Conservation (phyloP, 2,113 vertebrate genomes). For the Fulica atra region DNA sequence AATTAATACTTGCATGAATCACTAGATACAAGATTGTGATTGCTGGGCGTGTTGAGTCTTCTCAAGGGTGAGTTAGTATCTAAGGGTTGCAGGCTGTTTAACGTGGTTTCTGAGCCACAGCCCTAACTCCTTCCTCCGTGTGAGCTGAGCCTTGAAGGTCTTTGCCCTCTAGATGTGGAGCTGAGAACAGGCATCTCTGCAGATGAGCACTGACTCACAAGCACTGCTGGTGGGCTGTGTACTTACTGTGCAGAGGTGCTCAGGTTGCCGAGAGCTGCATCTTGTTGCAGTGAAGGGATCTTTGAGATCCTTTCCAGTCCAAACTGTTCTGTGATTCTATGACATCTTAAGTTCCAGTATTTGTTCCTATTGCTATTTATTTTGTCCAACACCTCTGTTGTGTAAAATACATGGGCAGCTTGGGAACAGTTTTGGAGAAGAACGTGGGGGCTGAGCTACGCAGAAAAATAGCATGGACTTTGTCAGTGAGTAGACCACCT, state of each 20-base stretch:
- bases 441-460: background rate
- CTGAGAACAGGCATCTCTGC: background rate
- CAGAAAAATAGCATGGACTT: background rate
- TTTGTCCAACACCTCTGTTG: background rate
- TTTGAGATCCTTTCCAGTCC: no score
- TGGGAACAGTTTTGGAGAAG: background rate
- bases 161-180: background rate
- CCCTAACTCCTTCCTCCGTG: background rate
- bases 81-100: constrained; percentile 13
- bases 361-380: background rate
- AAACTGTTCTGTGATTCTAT: no score
- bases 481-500: background rate
- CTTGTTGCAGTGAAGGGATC: background rate
- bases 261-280: rapidly evolving
- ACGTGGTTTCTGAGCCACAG: background rate
- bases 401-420: rapidly evolving
- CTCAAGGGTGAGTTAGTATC: constrained; percentile 1
- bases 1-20: constrained; percentile 9
- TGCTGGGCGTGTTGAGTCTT: constrained; percentile 38
- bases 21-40: background rate
- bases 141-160: background rate
- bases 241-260: background rate
- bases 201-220: background rate
- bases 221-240: background rate
- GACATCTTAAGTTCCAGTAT: background rate